Base-by-base conservation (phyloP, 2,797 vertebrate species). In the Microchirus variegatus region DNA sequence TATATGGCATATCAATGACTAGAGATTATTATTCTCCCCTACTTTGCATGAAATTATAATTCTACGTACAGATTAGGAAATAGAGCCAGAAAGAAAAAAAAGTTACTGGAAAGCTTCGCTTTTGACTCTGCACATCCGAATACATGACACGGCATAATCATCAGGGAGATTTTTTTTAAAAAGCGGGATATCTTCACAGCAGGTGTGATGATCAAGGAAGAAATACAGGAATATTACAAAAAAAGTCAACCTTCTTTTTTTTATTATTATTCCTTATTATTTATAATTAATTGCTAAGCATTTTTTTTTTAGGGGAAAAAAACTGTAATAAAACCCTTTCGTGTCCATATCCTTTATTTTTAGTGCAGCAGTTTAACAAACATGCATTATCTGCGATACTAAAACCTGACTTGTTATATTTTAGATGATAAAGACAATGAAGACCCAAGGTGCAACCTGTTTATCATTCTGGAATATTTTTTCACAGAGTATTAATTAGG, bases 21-120 rank as follows among this genome's bases (percentile, higher is more conserved):
- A 77, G 53, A 93, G 93, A 93, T 93, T 93, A 92, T 93, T 92
- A 87, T 76, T 83, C 85, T 88, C 79, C 53, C 86, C 87, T 83
- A 84, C 90, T 92, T 90, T 91, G 92, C 92, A 93, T 94, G 92
- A 93, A 93, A 94, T 94, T 87, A 83, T 88, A 92, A 93, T 94
- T 93, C 93, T 87, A 91, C 90, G 90, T 91, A 83, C 80, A 78
- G 89, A 92, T 93, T 90, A 89, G 77, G 88, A 90, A 87, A 85
- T 67, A 2, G 63, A 78, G 63, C 44, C 19, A 2, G 45, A 15
- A 35, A 50, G 19, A 53, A 54, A 72, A 54, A 72, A 73, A 68
- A 84, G 70, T 48, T 83, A 66, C 57, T 40, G 26, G 35, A 52
- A 67, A 65, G 73, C 44, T 63, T 70, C 38, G 60, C 35, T 77